These are phyloP conservation scores for Lamproptera curius DNA, from an alignment of 2,888 invertebrate species.

Conservation along the genomic window DNA sequence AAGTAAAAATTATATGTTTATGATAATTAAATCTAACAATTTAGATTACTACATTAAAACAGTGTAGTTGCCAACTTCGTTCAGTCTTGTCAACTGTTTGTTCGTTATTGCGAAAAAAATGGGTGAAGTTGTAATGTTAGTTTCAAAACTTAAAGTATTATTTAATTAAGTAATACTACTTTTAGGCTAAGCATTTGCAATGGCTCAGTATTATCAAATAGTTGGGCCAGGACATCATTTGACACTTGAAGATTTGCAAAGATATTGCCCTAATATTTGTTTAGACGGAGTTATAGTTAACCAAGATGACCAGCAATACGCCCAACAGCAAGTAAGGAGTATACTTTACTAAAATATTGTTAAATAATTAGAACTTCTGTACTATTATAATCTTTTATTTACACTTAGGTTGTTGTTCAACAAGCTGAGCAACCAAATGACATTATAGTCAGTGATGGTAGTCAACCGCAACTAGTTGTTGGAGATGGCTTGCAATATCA, in stretches of 20 bases:
- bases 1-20: background rate
- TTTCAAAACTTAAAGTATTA: too few species aligned
- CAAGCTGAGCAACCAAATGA: slow-evolving; percentile 75
- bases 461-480: slow-evolving; percentile 63
- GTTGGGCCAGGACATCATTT: slow-evolving; percentile 77
- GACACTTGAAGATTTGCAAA: slow-evolving; percentile 79
- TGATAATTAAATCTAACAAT: too few species aligned
- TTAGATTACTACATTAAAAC: too few species aligned
- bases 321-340: slow-evolving; percentile 67
- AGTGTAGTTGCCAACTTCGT: too few species aligned
- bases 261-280: slow-evolving; percentile 80
- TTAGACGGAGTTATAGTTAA: slow-evolving; percentile 72
- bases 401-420: slow-evolving; percentile 67
- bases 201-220: slow-evolving; percentile 85
- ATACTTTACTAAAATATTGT: too few species aligned
- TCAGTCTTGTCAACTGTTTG: too few species aligned
- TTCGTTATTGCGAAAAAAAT: too few species aligned
- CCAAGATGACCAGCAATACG: slow-evolving; percentile 72
- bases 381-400: slow-evolving; percentile 12
- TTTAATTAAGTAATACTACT: slow-evolving; percentile 1
- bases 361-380: too few species aligned
- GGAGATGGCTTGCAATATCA: slow-evolving; percentile 69
- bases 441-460: slow-evolving; percentile 74
- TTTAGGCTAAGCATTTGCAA: slow-evolving; percentile 67
- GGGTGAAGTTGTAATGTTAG: too few species aligned